Evolutionary conservation across 2,113 vertebrate genomes (phyloP).

Genomic region (Rutilus rutilus): DNA sequence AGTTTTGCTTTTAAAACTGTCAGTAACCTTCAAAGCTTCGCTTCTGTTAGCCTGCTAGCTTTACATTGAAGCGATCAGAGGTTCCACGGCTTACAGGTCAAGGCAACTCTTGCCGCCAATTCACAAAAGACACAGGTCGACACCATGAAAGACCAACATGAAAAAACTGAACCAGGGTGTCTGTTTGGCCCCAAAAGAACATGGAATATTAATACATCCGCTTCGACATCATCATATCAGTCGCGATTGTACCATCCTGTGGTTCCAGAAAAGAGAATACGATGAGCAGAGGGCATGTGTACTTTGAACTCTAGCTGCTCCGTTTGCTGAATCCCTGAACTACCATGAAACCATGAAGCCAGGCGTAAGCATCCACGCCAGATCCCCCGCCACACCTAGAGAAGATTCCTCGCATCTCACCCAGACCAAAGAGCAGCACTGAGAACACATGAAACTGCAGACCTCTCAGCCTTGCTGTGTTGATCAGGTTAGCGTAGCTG

Average conservation of each 20-base stretch:
- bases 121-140: constrained; percentile 27
- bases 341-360: neutral
- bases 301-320: neutral
- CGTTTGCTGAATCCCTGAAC: constrained; percentile 29
- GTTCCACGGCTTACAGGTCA: constrained; percentile 42
- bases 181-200: constrained; percentile 35
- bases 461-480: constrained; percentile 40
- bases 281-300: neutral
- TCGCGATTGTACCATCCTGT: constrained; percentile 19
- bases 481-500: constrained; percentile 43
- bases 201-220: constrained; percentile 50
- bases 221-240: constrained; percentile 54
- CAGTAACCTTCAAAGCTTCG: constrained; percentile 15
- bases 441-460: constrained; percentile 37
- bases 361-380: constrained; percentile 9
- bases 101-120: constrained; percentile 35
- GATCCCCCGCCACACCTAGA: constrained; percentile 7
- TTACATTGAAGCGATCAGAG: neutral
- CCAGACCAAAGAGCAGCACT: constrained; percentile 41
- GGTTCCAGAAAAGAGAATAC: constrained; percentile 39
- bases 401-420: constrained; percentile 41
- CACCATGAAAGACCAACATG: constrained; percentile 4
- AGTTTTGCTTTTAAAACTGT: neutral
- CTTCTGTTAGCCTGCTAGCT: constrained; percentile 1
- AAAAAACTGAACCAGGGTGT: neutral